Evolutionary conservation across 2,113 vertebrate genomes (phyloP).

Genomic region (Pteropus alecto): DNA sequence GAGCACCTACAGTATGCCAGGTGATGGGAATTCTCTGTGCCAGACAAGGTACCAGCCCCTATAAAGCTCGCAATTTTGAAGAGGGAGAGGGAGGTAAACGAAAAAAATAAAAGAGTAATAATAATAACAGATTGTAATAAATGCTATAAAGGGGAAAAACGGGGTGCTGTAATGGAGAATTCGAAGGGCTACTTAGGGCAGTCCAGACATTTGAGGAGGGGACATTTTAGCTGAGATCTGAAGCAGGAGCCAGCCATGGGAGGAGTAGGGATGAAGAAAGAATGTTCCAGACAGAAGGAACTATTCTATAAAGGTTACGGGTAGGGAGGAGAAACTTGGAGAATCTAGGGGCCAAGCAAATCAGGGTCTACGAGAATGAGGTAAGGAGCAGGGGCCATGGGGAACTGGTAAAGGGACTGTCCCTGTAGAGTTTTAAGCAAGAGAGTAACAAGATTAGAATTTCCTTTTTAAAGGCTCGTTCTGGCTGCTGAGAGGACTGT

Average conservation of each 20-base stretch:
- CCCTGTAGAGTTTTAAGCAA: neutral
- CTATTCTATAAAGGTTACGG: neutral
- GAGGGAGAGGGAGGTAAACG: neutral
- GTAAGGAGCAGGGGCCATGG: neutral
- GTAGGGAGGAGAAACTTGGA: neutral
- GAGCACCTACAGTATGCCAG: neutral
- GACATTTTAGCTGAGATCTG: neutral
- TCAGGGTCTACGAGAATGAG: neutral
- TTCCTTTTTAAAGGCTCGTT: neutral
- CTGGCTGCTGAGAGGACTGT: neutral
- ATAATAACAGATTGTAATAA: neutral
- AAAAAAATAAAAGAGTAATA: neutral
- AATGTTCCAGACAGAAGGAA: neutral
- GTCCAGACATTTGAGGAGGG: neutral
- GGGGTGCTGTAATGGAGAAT: neutral
- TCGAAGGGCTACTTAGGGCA: neutral
- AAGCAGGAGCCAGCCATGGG: neutral
- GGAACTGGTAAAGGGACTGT: neutral
- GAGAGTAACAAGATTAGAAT: neutral
- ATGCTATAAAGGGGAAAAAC: neutral
- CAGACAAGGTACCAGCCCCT: neutral
- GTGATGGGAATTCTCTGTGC: neutral
- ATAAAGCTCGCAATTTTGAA: neutral
- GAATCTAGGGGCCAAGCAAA: neutral
- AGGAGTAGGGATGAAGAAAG: neutral